Conservation (phyloP, 2,113 vertebrate genomes). For the Manacus vitellinus region DNA sequence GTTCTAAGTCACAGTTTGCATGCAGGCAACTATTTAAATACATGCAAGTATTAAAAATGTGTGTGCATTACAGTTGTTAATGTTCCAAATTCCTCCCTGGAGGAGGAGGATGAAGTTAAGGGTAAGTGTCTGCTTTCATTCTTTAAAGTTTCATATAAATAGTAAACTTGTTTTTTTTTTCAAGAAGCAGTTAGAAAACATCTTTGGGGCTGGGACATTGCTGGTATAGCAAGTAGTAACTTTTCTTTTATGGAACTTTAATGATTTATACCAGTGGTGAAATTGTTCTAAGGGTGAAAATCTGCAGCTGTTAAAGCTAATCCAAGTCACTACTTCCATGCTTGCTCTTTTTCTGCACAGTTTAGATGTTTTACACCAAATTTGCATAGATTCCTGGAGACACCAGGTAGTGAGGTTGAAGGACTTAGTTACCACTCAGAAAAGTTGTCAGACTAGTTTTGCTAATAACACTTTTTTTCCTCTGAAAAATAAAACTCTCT, state of each 20-base stretch:
- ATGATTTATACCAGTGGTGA: neutral
- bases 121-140: neutral
- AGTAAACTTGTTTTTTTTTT: neutral
- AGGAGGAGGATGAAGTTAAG: neutral
- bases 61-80: neutral
- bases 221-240: fast-evolving
- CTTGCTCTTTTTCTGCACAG: neutral
- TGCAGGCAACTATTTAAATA: neutral
- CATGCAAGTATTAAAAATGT: neutral
- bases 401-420: neutral
- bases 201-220: neutral
- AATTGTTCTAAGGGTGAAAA: neutral
- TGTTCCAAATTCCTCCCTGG: neutral
- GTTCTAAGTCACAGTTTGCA: neutral
- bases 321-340: neutral
- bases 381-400: neutral
- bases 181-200: neutral
- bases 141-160: neutral
- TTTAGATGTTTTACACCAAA: neutral
- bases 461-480: neutral
- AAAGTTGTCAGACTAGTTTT: neutral
- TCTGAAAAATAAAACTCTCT: neutral
- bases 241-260: neutral
- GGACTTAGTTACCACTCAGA: neutral
- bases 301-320: neutral